Evolutionary conservation across 2,888 invertebrate genomes (phyloP).

Genomic region (Aspidiotus rigidus): DNA sequence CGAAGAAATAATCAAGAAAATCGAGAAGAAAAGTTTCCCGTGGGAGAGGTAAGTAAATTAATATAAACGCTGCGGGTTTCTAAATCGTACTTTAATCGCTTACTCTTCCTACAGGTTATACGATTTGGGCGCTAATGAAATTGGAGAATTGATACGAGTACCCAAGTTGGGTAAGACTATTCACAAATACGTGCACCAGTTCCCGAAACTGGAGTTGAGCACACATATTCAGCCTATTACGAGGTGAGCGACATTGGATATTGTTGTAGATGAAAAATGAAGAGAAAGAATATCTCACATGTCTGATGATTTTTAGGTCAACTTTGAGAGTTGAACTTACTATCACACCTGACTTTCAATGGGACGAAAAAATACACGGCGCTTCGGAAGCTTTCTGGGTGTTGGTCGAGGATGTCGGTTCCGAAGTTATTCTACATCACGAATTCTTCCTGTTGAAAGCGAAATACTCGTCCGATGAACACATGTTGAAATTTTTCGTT

Average conservation of each 20-base stretch:
- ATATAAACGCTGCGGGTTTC: neutral
- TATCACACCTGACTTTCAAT: constrained; percentile 96
- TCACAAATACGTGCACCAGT: constrained; percentile 92
- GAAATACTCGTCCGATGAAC: constrained; percentile 89
- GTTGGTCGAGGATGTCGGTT: constrained; percentile 77
- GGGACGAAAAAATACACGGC: constrained; percentile 89
- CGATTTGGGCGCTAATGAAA: constrained; percentile 93
- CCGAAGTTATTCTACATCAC: constrained; percentile 86
- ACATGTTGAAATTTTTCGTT: constrained; percentile 93
- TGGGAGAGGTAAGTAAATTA: constrained; percentile 59
- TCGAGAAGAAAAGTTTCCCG: constrained; percentile 94
- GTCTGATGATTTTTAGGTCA: constrained; percentile 47
- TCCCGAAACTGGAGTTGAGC: constrained; percentile 89
- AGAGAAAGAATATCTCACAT: neutral
- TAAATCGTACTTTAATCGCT: too few relatives aligned
- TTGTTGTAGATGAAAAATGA: neutral
- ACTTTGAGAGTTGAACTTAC: constrained; percentile 92
- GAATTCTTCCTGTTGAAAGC: constrained; percentile 91
- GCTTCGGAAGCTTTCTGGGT: constrained; percentile 78
- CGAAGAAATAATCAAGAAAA: constrained; percentile 89
- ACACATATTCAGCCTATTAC: constrained; percentile 98
- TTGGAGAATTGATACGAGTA: constrained; percentile 84
- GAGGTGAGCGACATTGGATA: constrained; percentile 40
- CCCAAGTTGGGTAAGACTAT: constrained; percentile 91
- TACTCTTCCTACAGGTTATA: constrained; percentile 55